Evolutionary conservation across 2,113 vertebrate species (phyloP).

Genomic region (Sturnus vulgaris): DNA sequence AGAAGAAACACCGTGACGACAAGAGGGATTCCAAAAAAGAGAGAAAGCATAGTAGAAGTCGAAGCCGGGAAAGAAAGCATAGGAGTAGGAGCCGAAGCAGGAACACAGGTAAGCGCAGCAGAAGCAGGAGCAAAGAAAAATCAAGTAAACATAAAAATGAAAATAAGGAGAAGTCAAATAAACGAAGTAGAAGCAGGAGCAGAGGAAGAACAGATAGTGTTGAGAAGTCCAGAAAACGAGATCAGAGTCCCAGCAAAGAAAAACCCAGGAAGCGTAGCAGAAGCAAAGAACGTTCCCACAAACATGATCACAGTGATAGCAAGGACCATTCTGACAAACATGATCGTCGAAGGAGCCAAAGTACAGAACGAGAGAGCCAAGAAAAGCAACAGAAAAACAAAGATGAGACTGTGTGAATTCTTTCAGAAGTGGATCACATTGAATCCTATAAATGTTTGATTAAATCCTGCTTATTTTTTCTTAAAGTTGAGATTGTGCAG

Average conservation of each 20-base stretch:
- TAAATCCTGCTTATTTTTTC: conserved; percentile 75
- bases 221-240: conserved; percentile 85
- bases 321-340: conserved; percentile 84
- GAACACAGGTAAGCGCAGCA: conserved; percentile 77
- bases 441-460: conserved; percentile 82
- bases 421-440: conserved; percentile 81
- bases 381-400: conserved; percentile 78
- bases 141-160: conserved; percentile 82
- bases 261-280: conserved; percentile 84
- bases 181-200: conserved; percentile 77
- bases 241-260: conserved; percentile 82
- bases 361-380: conserved; percentile 77
- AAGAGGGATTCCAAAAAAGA: conserved; percentile 80
- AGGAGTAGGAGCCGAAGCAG: conserved; percentile 78
- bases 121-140: conserved; percentile 84
- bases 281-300: conserved; percentile 82
- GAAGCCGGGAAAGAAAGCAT: conserved; percentile 80
- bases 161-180: conserved; percentile 78
- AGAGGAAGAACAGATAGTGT: conserved; percentile 77
- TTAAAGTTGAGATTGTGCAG: conserved; percentile 77
- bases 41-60: conserved; percentile 81
- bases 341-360: conserved; percentile 81
- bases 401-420: conserved; percentile 78
- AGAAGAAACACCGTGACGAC: conserved; percentile 84
- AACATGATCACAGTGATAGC: conserved; percentile 79